phyloP scores from a whole-genome alignment of 2,888 invertebrate genomes.

The Notodonta dromedarius region DNA sequence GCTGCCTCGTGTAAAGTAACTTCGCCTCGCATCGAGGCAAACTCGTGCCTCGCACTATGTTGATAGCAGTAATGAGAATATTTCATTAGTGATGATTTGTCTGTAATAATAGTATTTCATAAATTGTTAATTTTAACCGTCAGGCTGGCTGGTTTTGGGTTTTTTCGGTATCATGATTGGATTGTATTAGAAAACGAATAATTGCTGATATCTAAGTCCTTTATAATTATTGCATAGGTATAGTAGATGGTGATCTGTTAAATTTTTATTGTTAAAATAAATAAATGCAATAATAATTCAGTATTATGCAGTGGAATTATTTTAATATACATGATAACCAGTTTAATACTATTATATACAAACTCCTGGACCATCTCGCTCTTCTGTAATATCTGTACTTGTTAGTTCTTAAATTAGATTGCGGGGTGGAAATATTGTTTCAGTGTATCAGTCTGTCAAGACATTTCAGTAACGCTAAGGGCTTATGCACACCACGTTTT shows the following conservation, averaged over 20 bases:
- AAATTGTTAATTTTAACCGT: neutral
- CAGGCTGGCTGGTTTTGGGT: neutral
- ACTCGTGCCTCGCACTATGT: neutral
- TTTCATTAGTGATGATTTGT: neutral
- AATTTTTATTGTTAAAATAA: neutral
- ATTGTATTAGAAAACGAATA: neutral
- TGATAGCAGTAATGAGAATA: neutral
- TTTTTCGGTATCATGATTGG: neutral
- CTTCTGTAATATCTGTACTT: too few relatives aligned
- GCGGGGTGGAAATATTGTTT: too few relatives aligned
- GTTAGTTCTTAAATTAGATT: too few relatives aligned
- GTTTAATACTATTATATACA: too few relatives aligned
- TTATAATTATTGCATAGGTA: neutral
- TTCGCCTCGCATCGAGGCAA: conserved; percentile 1
- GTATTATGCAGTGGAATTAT: neutral
- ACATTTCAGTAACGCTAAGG: too few relatives aligned
- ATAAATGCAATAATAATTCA: neutral
- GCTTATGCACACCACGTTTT: too few relatives aligned
- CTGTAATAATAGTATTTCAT: too few relatives aligned
- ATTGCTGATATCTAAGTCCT: too few relatives aligned
- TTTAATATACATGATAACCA: neutral
- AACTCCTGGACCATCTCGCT: neutral
- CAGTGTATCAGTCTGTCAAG: too few relatives aligned
- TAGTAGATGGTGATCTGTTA: neutral
- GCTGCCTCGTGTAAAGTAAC: neutral